These are phyloP conservation scores for Siphonodentalium dalli DNA, from an alignment of 2,888 invertebrate species.

Conservation along the genomic window DNA sequence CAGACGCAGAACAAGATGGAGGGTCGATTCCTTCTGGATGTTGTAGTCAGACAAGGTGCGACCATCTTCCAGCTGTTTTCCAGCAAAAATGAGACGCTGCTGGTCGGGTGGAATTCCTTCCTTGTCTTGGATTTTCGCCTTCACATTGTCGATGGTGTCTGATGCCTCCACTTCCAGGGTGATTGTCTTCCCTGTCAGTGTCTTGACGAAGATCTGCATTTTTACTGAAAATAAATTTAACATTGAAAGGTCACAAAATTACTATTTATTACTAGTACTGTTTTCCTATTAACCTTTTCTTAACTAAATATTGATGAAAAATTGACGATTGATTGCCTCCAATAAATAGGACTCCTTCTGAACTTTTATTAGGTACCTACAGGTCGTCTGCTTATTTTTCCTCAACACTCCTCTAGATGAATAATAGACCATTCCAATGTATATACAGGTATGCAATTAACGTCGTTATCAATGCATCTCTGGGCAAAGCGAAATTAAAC, in stretches of 20 bases:
- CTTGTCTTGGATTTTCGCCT: conserved; percentile 70
- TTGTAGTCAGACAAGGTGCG: conserved; percentile 91
- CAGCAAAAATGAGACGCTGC: conserved; percentile 75
- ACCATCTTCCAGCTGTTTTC: conserved; percentile 94
- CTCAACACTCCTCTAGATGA: too few relatives aligned
- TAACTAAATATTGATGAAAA: too few relatives aligned
- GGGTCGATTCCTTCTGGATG: conserved; percentile 93
- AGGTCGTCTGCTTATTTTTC: too few relatives aligned
- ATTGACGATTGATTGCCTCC: too few relatives aligned
- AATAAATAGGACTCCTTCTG: too few relatives aligned
- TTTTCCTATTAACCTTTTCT: too few relatives aligned
- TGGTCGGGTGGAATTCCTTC: conserved; percentile 66
- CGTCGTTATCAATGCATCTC: too few relatives aligned
- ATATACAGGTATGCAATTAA: too few relatives aligned
- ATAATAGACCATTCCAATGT: too few relatives aligned
- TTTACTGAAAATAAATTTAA: neutral
- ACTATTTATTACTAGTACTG: too few relatives aligned
- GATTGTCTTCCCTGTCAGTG: conserved; percentile 63
- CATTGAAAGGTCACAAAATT: neutral
- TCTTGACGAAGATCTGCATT: conserved; percentile 74
- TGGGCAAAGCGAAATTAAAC: too few relatives aligned
- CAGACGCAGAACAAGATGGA: conserved; percentile 88
- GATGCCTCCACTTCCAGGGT: conserved; percentile 75
- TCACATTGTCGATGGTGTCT: conserved; percentile 93
- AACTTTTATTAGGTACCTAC: too few relatives aligned